A percentile compares a stretch with the other conserved stretches of the same genome.
Evolutionary conservation across 1,140 invertebrate species (phyloP).

Genomic region (Bombus pyrosoma): DNA sequence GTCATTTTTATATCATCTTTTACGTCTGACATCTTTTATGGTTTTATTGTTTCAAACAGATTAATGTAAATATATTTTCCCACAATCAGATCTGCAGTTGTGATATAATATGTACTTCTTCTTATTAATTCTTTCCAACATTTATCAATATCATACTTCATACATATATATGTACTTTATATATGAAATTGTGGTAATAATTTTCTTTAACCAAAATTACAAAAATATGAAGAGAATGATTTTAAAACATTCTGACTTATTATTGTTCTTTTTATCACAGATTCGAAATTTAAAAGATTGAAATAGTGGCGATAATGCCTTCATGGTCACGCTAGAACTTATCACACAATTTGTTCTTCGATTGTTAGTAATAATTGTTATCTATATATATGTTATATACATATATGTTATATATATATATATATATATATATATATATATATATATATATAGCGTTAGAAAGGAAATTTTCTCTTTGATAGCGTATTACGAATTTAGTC

Average conservation of each 20-base stretch:
- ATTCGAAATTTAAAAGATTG: neutral
- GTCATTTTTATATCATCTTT: no score
- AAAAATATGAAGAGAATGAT: neutral
- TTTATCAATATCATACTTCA: neutral
- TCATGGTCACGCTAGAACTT: neutral
- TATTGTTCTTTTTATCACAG: neutral
- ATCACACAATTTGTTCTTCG: neutral
- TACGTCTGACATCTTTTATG: conserved; percentile 60
- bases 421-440: no score
- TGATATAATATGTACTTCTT: neutral
- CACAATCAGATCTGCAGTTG: neutral
- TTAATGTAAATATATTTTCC: neutral
- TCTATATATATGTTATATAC: no score
- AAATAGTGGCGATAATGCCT: neutral
- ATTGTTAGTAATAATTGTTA: neutral
- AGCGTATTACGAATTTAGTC: neutral
- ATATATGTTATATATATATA: no score
- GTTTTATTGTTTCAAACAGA: neutral
- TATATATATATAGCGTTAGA: no score
- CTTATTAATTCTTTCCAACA: neutral
- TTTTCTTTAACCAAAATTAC: neutral
- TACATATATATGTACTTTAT: neutral
- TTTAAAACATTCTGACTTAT: neutral
- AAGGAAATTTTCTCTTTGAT: no score
- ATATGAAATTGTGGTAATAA: neutral